Evolutionary conservation across 2,888 invertebrate genomes (phyloP), one percentile per base, ranked within the genome.

Genomic region (Salpingus planirostris): DNA sequence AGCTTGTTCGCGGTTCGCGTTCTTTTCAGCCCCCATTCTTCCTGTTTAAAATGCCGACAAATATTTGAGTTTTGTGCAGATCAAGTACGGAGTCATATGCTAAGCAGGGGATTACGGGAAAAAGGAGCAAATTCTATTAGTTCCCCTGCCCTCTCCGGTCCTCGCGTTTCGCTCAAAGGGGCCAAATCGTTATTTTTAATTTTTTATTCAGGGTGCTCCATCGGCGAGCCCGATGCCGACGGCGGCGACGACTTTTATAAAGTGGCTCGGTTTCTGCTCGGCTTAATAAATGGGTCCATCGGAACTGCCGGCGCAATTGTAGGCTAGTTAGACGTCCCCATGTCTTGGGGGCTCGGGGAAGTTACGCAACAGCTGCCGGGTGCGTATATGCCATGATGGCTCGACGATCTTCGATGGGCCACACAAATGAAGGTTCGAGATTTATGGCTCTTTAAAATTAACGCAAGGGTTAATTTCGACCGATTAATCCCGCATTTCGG

Each of bases 401-500:
- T 42, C 30, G 29, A 37, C 26, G 27, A 33, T 37, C 25, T 38
- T 35, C 52, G 54, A 59, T 59, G 53, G 53, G 52, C 53, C 50
- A 51, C 59, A 54, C 59, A 60, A 61, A 62, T 62, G 60, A 62
- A 61, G 57, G 60, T 51, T 56, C 43, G 53, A 61, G 60, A 64
- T 64, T 64, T 64, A 64, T 62, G 52, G 59, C 59, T 54, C 52
- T 51, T 59, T 59, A 60, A 59, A 61, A 59, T 62, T 61, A 60
- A 60, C 55, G 58, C 52, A 62, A 62, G 64, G 62, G 61, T 64
- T 63, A 61, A 62, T 64, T 62, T 59, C 49, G 55, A 51, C 56
- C 52, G 55, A 64, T 64, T 62, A 63, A 60, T 62, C 58, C 54
- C 50, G 47, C 50, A 60, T 62, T 52, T 47, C 37, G 44, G 13